phyloP scores from a whole-genome alignment of 2,888 invertebrate species.

The Hemistola chrysoprasaria region DNA sequence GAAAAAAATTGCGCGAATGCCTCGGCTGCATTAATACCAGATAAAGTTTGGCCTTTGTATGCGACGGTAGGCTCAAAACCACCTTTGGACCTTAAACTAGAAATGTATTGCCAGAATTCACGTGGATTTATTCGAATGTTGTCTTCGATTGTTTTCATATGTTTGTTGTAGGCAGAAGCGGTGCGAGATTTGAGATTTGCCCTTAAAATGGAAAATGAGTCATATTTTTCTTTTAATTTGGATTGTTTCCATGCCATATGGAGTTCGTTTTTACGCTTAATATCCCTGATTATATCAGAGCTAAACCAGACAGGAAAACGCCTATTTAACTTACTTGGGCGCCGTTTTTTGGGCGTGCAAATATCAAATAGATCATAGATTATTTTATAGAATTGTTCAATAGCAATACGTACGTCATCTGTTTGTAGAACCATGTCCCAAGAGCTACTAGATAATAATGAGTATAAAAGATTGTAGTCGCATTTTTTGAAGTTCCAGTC shows the following conservation, averaged over 20 bases:
- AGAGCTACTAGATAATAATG: neutral
- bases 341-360: constrained; percentile 4
- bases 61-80: constrained; percentile 5
- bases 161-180: neutral
- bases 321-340: neutral
- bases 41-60: neutral
- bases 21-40: neutral
- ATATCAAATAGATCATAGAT: neutral
- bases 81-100: constrained; percentile 1
- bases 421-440: neutral
- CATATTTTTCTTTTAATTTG: neutral
- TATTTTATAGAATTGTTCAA: neutral
- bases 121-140: constrained; percentile 1
- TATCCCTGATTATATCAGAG: constrained; percentile 1
- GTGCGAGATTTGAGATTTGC: neutral
- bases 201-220: neutral
- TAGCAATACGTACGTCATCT: no score
- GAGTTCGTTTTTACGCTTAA: neutral
- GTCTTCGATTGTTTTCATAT: neutral
- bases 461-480: neutral
- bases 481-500: constrained; percentile 2
- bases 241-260: constrained; percentile 1
- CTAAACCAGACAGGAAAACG: constrained; percentile 11
- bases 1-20: constrained; percentile 6
- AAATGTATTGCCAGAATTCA: constrained; percentile 5